These are phyloP conservation scores for Myrmophylax atrothorax DNA, from an alignment of 2,113 vertebrate species.

Conservation along the genomic window DNA sequence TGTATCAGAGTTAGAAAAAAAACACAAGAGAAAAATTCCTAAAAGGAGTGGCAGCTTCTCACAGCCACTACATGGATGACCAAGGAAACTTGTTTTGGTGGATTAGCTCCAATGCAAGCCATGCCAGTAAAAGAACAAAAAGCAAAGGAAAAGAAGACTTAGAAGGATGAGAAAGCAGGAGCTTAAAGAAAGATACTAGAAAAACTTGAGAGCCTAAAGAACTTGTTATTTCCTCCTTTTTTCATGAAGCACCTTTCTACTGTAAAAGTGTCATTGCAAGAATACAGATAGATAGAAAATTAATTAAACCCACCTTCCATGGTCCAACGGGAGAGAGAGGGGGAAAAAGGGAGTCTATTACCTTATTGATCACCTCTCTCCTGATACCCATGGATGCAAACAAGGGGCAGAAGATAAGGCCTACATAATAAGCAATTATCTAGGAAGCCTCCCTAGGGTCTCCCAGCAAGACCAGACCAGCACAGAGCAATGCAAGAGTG, in stretches of 20 bases:
- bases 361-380: neutral
- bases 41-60: neutral
- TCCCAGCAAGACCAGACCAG: neutral
- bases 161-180: neutral
- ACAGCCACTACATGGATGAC: accelerated
- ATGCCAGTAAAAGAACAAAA: neutral
- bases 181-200: neutral
- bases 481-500: neutral
- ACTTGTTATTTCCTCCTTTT: neutral
- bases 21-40: neutral
- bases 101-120: neutral
- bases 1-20: neutral
- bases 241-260: neutral
- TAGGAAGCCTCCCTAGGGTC: neutral
- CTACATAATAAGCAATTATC: neutral
- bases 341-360: neutral
- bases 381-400: neutral
- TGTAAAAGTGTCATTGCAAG: neutral
- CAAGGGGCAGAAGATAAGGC: neutral
- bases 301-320: neutral
- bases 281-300: neutral
- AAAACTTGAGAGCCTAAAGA: neutral
- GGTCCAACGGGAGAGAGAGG: neutral
- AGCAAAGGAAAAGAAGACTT: neutral
- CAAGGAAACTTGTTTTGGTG: neutral